phyloP scores from a whole-genome alignment of 1,140 invertebrate genomes.

The Anoplophora glabripennis region DNA sequence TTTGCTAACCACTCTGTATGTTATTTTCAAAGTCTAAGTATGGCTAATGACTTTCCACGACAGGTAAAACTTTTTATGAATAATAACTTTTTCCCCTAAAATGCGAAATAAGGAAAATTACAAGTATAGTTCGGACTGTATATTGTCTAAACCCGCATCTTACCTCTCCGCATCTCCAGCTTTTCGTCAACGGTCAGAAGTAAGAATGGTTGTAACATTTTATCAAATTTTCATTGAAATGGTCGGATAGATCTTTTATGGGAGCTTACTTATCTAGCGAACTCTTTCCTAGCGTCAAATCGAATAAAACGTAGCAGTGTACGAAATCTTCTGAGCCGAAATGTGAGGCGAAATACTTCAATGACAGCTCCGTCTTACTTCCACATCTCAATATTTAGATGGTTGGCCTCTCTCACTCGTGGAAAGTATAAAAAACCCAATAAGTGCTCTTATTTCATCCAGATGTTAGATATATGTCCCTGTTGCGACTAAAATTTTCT shows the following conservation, averaged over 20 bases:
- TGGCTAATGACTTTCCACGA: too few species aligned
- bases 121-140: too few species aligned
- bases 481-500: background rate
- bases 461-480: background rate
- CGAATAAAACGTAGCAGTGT: constrained; percentile 16
- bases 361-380: constrained; percentile 29
- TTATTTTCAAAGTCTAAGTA: too few species aligned
- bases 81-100: too few species aligned
- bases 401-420: constrained; percentile 28
- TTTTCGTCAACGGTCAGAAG: constrained; percentile 51
- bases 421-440: constrained; percentile 18
- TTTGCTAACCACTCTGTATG: too few species aligned
- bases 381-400: constrained; percentile 37
- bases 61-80: too few species aligned
- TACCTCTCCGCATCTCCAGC: constrained; percentile 44
- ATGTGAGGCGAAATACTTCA: constrained; percentile 1
- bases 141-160: constrained; percentile 49
- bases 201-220: constrained; percentile 41
- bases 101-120: too few species aligned
- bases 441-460: constrained; percentile 7
- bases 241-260: constrained; percentile 42
- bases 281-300: constrained; percentile 40
- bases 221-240: constrained; percentile 34
- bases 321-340: constrained; percentile 5
- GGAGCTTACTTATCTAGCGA: constrained; percentile 43